Conservation (phyloP, 2,113 vertebrate genomes). For the Tursiops truncatus region DNA sequence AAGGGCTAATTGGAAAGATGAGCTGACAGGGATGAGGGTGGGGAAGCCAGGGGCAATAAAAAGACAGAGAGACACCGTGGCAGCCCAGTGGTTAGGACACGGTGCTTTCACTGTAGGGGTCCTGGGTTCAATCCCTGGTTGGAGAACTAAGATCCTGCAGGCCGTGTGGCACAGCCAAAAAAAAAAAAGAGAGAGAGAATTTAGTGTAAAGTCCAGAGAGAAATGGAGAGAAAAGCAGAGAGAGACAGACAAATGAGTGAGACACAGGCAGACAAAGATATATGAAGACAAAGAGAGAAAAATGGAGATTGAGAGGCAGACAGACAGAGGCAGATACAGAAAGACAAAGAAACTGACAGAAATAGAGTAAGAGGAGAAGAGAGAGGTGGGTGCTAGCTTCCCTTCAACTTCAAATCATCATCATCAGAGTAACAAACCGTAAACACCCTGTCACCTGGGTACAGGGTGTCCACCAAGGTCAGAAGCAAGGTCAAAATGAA, state of each 20-base stretch:
- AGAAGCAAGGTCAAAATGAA: neutral
- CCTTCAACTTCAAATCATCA: neutral
- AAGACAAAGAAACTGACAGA: neutral
- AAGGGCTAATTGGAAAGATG: neutral
- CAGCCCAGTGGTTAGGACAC: neutral
- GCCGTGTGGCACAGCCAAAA: neutral
- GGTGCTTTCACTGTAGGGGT: neutral
- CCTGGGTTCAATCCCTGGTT: neutral
- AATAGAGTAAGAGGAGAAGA: no score
- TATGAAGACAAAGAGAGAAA: no score
- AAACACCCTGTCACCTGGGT: neutral
- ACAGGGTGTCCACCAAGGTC: neutral
- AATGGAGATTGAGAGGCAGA: neutral
- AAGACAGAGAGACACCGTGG: neutral
- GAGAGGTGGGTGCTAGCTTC: neutral
- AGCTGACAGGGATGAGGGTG: no score
- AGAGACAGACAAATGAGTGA: neutral
- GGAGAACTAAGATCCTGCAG: neutral
- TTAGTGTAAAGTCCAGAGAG: neutral
- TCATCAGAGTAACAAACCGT: neutral
- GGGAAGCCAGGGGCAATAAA: neutral
- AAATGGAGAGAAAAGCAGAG: neutral
- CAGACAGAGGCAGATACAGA: neutral
- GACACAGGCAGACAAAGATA: neutral
- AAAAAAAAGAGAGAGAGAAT: neutral